These are phyloP conservation scores for Ophioderma brevispina DNA, from an alignment of 35 echinoderm and acorn worm species.

Conservation along the genomic window DNA sequence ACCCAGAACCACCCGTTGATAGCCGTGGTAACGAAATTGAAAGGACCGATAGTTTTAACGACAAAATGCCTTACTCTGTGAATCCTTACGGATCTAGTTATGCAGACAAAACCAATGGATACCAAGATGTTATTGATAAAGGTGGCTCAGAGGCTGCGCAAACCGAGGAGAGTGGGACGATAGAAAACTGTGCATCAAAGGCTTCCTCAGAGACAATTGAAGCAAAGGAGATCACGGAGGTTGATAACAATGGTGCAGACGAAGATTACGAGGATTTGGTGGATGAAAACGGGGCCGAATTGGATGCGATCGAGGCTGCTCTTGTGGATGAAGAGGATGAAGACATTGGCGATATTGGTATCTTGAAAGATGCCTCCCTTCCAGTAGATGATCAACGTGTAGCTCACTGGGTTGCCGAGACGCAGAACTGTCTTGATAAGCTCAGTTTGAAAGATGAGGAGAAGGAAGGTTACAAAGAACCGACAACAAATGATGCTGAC, in stretches of 20 bases:
- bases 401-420: conserved; percentile 89
- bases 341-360: conserved; percentile 48
- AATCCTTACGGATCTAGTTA: neutral
- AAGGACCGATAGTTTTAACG: neutral
- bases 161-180: neutral
- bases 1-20: conserved; percentile 87
- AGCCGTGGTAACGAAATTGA: conserved; percentile 67
- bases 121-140: conserved; percentile 21
- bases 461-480: neutral
- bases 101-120: neutral
- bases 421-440: conserved; percentile 37
- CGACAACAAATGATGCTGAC: neutral
- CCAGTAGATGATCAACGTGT: conserved; percentile 74
- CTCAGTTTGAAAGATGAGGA: neutral
- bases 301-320: conserved; percentile 36
- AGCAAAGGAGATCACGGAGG: conserved; percentile 22
- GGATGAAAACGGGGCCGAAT: conserved; percentile 72
- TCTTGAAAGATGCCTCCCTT: conserved; percentile 19
- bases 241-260: conserved; percentile 50
- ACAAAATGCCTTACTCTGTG: neutral
- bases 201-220: conserved; percentile 58
- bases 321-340: conserved; percentile 73
- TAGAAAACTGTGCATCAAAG: conserved; percentile 51
- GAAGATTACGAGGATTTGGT: conserved; percentile 55
- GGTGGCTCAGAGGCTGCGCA: conserved; percentile 47